phyloP scores from a whole-genome alignment of 1,140 invertebrate genomes.

The Cheumatopsyche charites region DNA sequence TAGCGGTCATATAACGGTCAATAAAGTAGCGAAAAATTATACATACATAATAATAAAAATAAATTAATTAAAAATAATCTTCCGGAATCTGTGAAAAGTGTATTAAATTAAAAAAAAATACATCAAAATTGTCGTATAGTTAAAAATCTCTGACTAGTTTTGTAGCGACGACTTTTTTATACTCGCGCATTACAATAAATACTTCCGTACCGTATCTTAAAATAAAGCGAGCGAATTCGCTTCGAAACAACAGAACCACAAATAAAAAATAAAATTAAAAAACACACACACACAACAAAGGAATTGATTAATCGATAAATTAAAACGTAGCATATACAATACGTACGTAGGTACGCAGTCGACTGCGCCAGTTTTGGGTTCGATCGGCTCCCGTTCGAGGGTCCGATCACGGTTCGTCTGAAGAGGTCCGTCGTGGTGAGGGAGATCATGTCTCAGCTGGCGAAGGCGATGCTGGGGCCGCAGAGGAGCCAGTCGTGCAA shows the following conservation, averaged over 20 bases:
- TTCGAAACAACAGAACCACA: no score
- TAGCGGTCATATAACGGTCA: conserved; percentile 11
- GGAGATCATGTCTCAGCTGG: conserved; percentile 44
- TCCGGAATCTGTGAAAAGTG: conserved; percentile 25
- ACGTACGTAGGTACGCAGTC: no score
- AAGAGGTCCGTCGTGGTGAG: conserved; percentile 23
- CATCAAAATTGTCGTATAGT: not conserved
- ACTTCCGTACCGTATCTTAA: conserved; percentile 10
- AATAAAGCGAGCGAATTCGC: no score
- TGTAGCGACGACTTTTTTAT: conserved; percentile 28
- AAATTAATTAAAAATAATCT: conserved; percentile 14
- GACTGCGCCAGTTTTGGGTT: no score
- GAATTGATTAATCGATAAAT: no score
- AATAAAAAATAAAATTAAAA: no score
- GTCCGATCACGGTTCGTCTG: no score
- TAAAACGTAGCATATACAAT: no score
- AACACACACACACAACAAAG: no score
- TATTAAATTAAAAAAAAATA: conserved; percentile 1
- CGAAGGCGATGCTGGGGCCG: conserved; percentile 50
- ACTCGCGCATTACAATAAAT: not conserved
- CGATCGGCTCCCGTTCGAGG: no score
- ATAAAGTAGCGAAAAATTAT: not conserved
- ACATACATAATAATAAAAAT: not conserved
- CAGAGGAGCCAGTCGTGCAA: conserved; percentile 61
- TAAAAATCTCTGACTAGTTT: conserved; percentile 13